These are phyloP conservation scores for Sterna hirundo DNA, from an alignment of 2,113 vertebrate genomes.

Conservation along the genomic window DNA sequence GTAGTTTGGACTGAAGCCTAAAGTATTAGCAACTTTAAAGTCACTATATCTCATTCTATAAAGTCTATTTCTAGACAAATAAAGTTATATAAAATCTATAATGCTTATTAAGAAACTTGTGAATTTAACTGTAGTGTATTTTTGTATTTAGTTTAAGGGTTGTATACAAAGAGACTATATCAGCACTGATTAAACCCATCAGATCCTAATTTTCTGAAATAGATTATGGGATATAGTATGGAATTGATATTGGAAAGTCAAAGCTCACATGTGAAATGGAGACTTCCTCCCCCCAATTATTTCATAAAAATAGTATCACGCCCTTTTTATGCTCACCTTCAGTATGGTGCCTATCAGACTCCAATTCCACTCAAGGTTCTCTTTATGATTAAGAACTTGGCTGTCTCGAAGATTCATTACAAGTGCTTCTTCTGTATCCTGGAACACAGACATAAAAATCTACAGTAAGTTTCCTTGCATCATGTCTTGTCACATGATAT, in stretches of 20 bases:
- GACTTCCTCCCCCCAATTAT: neutral
- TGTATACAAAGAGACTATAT: neutral
- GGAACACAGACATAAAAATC: neutral
- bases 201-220: neutral
- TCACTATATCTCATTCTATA: neutral
- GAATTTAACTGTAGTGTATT: neutral
- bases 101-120: neutral
- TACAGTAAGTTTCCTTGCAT: neutral
- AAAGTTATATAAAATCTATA: neutral
- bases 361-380: constrained; percentile 99
- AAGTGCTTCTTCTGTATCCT: constrained; percentile 97
- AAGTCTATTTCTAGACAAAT: neutral
- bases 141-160: neutral
- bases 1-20: neutral
- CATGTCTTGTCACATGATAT: neutral
- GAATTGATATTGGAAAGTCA: neutral
- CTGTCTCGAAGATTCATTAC: constrained; percentile 93
- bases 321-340: constrained; percentile 79
- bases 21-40: neutral
- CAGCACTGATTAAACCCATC: neutral
- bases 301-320: neutral
- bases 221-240: neutral
- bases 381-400: constrained; percentile 96
- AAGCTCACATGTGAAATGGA: neutral
- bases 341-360: constrained; percentile 94